Conservation (phyloP, 2,113 vertebrate species). For the Pleuronectes platessa region DNA sequence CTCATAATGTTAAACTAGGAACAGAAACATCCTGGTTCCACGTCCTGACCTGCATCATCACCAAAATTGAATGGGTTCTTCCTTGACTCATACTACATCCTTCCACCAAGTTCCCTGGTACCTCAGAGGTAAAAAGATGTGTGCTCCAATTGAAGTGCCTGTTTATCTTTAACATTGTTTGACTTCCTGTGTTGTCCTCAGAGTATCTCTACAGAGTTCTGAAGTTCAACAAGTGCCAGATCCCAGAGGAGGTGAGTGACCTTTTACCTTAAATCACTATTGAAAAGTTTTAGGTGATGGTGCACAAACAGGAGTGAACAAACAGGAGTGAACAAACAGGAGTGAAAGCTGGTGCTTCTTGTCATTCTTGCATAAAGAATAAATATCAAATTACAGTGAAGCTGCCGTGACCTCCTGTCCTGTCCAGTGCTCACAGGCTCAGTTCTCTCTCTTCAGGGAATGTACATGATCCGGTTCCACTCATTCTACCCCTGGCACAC, state of each 20-base stretch:
- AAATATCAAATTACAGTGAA: neutral
- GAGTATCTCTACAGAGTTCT: constrained; percentile 93
- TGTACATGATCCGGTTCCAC: constrained; percentile 93
- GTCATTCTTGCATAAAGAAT: neutral
- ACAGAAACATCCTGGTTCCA: too few relatives aligned
- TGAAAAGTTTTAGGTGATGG: neutral
- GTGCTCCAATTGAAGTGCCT: neutral
- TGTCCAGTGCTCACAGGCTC: too few relatives aligned
- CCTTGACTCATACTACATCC: too few relatives aligned
- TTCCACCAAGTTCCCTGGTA: too few relatives aligned
- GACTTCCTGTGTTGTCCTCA: constrained; percentile 63
- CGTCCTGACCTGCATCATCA: too few relatives aligned
- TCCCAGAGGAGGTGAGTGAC: constrained; percentile 87
- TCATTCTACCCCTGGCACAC: constrained; percentile 98
- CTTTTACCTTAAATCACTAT: neutral
- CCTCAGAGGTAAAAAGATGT: neutral
- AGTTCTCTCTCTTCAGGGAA: constrained; percentile 76
- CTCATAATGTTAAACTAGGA: neutral
- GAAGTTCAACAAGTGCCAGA: constrained; percentile 88
- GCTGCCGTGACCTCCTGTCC: neutral
- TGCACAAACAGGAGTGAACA: neutral
- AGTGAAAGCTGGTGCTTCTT: neutral
- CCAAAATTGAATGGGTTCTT: too few relatives aligned
- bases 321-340: too few relatives aligned
- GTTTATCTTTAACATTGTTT: neutral